Evolutionary conservation across 2,113 vertebrate species (phyloP).

Genomic region (Plecotus auritus): DNA sequence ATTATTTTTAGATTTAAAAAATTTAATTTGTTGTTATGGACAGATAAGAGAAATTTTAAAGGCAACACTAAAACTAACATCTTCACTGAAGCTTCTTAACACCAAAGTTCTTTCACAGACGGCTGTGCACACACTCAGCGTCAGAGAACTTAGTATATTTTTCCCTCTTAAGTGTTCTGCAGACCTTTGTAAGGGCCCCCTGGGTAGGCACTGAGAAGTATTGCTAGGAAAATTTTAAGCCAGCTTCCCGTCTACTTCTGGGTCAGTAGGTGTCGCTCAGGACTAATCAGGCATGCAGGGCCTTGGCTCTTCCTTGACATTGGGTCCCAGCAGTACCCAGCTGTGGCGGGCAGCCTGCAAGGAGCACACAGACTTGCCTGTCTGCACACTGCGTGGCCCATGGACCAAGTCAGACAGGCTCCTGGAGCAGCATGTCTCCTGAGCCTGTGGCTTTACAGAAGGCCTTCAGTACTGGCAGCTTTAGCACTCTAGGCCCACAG

Average conservation of each 20-base stretch:
- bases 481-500: not conserved
- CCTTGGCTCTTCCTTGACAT: not conserved
- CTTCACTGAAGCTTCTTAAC: not conserved
- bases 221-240: not conserved
- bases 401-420: not conserved
- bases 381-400: not conserved
- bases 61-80: not conserved
- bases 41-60: conserved; percentile 19
- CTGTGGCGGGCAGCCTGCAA: not conserved
- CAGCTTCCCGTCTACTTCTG: not conserved
- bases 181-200: not conserved
- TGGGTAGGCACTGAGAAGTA: not conserved
- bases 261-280: not conserved
- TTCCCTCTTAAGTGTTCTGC: not conserved
- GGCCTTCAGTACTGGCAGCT: not conserved
- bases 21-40: not conserved
- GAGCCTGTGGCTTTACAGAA: not conserved
- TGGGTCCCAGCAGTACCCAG: not conserved
- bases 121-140: not conserved
- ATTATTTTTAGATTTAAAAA: not conserved
- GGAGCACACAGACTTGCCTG: not conserved
- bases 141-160: not conserved
- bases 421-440: not conserved
- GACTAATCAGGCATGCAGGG: not conserved
- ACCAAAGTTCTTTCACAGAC: not conserved